phyloP scores from a whole-genome alignment of 2,888 invertebrate species.

The Synergus umbraculus region DNA sequence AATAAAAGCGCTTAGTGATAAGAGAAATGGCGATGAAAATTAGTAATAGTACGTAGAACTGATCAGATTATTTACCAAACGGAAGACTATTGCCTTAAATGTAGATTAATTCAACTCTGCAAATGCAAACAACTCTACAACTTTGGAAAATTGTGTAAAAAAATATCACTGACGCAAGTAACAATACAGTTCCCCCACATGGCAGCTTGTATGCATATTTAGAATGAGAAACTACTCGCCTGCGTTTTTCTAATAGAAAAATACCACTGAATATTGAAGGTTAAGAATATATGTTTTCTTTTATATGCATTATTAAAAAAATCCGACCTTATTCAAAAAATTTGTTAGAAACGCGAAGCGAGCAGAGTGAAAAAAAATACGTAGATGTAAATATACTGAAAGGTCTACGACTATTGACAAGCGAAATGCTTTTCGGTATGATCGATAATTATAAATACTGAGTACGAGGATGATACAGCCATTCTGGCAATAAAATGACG shows the following conservation, averaged over 20 bases:
- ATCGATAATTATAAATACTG: slow-evolving; percentile 37
- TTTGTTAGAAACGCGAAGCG: not conserved
- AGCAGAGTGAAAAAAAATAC: slow-evolving; percentile 2
- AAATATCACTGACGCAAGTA: slow-evolving; percentile 14
- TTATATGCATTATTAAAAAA: not conserved
- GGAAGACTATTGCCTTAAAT: slow-evolving; percentile 36
- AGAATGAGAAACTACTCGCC: slow-evolving; percentile 11
- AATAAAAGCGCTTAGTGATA: slow-evolving; percentile 25
- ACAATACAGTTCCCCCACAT: slow-evolving; percentile 19
- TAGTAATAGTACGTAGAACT: slow-evolving; percentile 38
- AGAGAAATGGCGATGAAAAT: slow-evolving; percentile 25
- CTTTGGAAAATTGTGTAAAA: slow-evolving; percentile 21
- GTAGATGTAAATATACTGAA: slow-evolving; percentile 38
- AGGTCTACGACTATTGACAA: slow-evolving; percentile 35
- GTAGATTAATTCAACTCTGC: slow-evolving; percentile 1
- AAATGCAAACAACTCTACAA: slow-evolving; percentile 6
- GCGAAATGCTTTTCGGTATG: slow-evolving; percentile 32
- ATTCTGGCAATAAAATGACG: slow-evolving; percentile 1
- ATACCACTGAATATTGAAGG: slow-evolving; percentile 13
- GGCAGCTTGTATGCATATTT: slow-evolving; percentile 13
- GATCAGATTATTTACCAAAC: slow-evolving; percentile 39
- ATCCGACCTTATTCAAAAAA: not conserved
- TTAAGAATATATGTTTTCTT: slow-evolving; percentile 6
- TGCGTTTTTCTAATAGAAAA: slow-evolving; percentile 21
- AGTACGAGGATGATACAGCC: slow-evolving; percentile 11